Conservation (phyloP, 1,140 invertebrate genomes). For the Oreohelix idahoensis region DNA sequence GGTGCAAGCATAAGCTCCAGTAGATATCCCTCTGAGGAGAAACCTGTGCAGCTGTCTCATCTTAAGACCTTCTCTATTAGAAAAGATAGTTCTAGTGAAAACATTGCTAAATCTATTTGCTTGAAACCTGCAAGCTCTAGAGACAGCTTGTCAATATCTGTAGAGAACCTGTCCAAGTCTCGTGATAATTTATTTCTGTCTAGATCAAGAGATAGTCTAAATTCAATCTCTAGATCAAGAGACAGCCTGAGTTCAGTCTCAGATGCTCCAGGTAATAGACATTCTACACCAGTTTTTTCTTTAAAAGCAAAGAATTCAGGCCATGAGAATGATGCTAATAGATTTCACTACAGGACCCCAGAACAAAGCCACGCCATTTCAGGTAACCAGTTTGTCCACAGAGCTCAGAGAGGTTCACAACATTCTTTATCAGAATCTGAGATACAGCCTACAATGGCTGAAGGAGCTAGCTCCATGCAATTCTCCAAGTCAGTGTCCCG, state of each 20-base stretch:
- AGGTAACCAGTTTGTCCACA: slow-evolving; percentile 47
- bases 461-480: neutral
- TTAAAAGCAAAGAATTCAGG: neutral
- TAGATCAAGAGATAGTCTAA: slow-evolving; percentile 14
- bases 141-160: slow-evolving; percentile 20
- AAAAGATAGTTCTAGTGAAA: neutral
- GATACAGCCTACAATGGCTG: neutral
- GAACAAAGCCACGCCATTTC: neutral
- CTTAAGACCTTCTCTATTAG: neutral
- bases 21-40: slow-evolving; percentile 34
- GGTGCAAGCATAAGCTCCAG: slow-evolving; percentile 40
- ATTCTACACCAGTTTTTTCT: neutral
- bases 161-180: slow-evolving; percentile 23
- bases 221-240: neutral
- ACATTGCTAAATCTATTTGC: neutral
- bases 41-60: slow-evolving; percentile 18
- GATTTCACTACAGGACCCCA: neutral
- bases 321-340: slow-evolving; percentile 29
- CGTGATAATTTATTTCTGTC: slow-evolving; percentile 5
- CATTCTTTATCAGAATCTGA: slow-evolving; percentile 23
- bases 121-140: neutral
- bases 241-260: slow-evolving; percentile 8
- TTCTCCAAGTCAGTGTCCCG: slow-evolving; percentile 43
- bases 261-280: neutral
- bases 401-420: neutral